A percentile compares a stretch with the other conserved stretches of the same genome.
These are phyloP conservation scores for Allolobophora icterica DNA, from an alignment of 2,888 invertebrate species.

Conservation along the genomic window DNA sequence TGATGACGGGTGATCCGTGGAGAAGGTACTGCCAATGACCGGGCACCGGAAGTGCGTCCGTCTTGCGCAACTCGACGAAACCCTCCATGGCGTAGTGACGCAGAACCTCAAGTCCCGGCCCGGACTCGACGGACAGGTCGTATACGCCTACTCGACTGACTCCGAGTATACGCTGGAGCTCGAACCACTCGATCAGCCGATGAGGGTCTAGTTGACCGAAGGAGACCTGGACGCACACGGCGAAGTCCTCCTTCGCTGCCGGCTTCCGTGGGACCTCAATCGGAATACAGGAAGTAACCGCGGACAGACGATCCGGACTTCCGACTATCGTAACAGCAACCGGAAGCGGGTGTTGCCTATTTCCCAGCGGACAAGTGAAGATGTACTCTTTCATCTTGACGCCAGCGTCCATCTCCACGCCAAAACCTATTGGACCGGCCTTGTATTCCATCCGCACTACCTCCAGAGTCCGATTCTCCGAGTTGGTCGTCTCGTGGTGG, in stretches of 20 bases:
- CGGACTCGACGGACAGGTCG: conserved; percentile 33
- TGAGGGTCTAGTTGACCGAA: conserved; percentile 42
- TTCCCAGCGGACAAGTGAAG: conserved; percentile 1
- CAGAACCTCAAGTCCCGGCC: conserved; percentile 27
- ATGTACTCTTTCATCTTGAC: conserved; percentile 31
- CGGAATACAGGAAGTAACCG: conserved; percentile 12
- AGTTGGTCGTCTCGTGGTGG: conserved; percentile 26
- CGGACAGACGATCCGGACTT: background rate
- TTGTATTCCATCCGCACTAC: background rate
- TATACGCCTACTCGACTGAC: conserved; percentile 35
- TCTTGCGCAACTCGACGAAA: conserved; percentile 32
- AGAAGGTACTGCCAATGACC: conserved; percentile 36
- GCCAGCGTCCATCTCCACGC: conserved; percentile 13
- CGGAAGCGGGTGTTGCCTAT: background rate
- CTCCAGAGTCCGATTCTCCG: background rate
- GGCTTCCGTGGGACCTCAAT: conserved; percentile 27
- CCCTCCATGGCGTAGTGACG: conserved; percentile 27
- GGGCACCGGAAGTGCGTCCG: conserved; percentile 33
- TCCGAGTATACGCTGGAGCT: conserved; percentile 36
- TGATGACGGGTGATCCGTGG: conserved; percentile 46
- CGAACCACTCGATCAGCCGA: conserved; percentile 41
- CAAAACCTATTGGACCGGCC: conserved; percentile 39
- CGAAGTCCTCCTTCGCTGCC: background rate
- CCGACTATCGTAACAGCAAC: background rate
- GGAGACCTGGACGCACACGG: conserved; percentile 43